Evolutionary conservation across 2,888 invertebrate species (phyloP), one percentile per base, ranked within the genome.

Genomic region (Dicroscelio sp.): DNA sequence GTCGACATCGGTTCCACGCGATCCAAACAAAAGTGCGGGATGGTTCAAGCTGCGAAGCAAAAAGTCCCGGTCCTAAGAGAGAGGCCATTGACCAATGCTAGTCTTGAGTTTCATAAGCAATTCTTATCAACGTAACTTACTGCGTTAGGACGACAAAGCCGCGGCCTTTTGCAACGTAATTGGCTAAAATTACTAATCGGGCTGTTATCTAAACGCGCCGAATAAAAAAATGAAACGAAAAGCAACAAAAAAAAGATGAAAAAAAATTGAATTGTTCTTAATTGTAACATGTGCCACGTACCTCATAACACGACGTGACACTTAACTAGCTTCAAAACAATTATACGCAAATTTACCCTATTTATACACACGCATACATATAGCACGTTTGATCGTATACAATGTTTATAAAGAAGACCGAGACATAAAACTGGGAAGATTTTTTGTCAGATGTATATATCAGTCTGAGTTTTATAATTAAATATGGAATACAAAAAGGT

Each of bases 1-100:
- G 86, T 98, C 98, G 0, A 97, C 98, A 69, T 98, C 98, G 10
- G 98, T 98, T 97, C 98, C 98, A 71, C 98, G 98, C 94, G 98
- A 98, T 95, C 97, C 98, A 73, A 98, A 97, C 95, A 98, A 98
- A 96, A 98, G 98, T 90, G 98, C 98, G 52, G 98, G 98, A 82
- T 98, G 98, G 98, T 98, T 98, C 95, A 98, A 98, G 96, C 96
- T 98, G 94, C 98, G 97, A 95, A 97, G 96, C 95, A 97, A 96
- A 92, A 97, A 97, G 94, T 96, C 96, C 93, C 96, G 96, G 92
- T 95, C 96, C 95, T 96, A 94, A 96, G 92, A 90, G 91, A 95
- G 87, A 94, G 96, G 96, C 96, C 96, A 96, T 96, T 96, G 95
- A 96, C 95, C 95, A 96, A 96, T 96, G 96, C 96, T 96, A 96